Evolutionary conservation across 2,113 vertebrate species (phyloP), one percentile per base, ranked within the genome.

Genomic region (Protobothrops flavoviridis): DNA sequence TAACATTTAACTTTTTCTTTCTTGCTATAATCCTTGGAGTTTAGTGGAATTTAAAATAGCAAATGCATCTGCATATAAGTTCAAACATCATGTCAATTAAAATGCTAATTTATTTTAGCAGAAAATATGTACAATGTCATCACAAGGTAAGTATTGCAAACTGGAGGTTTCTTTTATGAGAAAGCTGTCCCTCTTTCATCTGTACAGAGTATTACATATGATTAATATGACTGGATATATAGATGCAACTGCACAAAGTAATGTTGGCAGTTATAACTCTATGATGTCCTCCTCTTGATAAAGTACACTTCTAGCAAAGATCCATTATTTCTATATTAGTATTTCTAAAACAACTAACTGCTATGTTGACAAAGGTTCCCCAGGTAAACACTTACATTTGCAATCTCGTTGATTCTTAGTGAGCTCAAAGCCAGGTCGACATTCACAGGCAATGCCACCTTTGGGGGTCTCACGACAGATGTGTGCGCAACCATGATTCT

Each of bases 401-500:
- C 99, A 99, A 97, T 99, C 99, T 0, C 99, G 98, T 94, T 98
- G 98, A 98, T 99, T 99, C 96, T 98, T 99, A 97, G 99, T 99
- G 97, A 99, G 99, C 97, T 99, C 99, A 29, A 99, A 99, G 94
- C 99, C 99, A 0, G 99, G 99, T 96, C 99, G 98, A 95, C 99
- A 99, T 97, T 99, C 99, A 0, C 99, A 99, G 97, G 99, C 98
- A 12, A 99, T 99, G 94, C 98, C 98, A 61, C 99, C 99, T 95
- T 99, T 99, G 93, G 99, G 98, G 0, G 99, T 98, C 97, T 99
- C 99, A 87, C 99, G 97, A 96, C 99, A 99, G 95, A 99, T 99
- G 98, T 99, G 99, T 69, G 99, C 98, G 3, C 99, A 99, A 96
- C 99, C 99, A 0, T 99, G 99, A 96, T 99, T 99, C 98, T 99